Evolutionary conservation across 2,113 vertebrate genomes (phyloP).

Genomic region (Lathamus discolor): DNA sequence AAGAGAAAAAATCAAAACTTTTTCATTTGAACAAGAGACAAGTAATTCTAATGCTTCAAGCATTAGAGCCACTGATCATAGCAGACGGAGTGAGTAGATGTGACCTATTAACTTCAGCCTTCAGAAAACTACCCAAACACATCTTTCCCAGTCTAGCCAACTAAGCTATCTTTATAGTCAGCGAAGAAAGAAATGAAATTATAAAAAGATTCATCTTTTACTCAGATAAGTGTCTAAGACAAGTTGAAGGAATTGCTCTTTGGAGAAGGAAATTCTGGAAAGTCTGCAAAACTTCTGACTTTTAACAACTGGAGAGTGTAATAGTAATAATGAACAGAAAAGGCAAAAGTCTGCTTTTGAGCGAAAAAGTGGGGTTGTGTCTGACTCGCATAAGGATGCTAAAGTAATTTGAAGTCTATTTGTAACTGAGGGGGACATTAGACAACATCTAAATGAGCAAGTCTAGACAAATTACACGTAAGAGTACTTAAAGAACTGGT

Average conservation of each 20-base stretch:
- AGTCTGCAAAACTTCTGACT: not conserved
- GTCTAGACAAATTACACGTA: not conserved
- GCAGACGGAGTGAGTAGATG: not conserved
- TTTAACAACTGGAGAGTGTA: not conserved
- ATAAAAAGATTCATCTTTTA: not conserved
- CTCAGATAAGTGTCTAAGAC: not conserved
- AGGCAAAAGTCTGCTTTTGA: not conserved
- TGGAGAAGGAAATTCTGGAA: not conserved
- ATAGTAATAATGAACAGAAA: not conserved
- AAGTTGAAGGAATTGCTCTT: not conserved
- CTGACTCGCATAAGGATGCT: not conserved
- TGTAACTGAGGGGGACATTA: not conserved
- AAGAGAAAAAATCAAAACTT: not conserved
- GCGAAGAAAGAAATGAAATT: not conserved
- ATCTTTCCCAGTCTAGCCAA: not conserved
- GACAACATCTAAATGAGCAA: slow-evolving; percentile 13
- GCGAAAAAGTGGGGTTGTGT: not conserved
- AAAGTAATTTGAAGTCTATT: not conserved
- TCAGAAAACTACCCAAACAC: not conserved
- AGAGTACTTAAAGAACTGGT: not conserved
- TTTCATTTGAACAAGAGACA: not conserved
- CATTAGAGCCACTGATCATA: not conserved
- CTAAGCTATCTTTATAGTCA: not conserved
- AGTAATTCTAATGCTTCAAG: not conserved
- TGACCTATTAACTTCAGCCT: not conserved